Conservation (phyloP, 2,113 vertebrate species). For the Eulemur rufifrons region DNA sequence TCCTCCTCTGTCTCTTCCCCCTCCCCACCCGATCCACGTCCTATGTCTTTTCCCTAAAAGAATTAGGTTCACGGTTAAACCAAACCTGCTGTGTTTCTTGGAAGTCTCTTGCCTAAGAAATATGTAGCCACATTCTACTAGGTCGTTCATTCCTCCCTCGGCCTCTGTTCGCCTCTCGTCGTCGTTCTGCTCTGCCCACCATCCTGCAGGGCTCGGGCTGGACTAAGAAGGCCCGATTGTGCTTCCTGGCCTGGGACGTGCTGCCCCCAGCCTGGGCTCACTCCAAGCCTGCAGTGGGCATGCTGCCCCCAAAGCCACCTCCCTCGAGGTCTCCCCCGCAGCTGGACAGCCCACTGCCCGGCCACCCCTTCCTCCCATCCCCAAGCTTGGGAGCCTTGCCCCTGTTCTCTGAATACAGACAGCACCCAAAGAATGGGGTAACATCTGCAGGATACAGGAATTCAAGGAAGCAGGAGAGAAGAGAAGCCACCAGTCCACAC, state of each 20-base stretch:
- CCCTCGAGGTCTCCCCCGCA: neutral
- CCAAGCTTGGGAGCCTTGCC: neutral
- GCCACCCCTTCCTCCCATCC: neutral
- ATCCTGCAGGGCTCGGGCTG: neutral
- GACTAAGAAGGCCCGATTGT: neutral
- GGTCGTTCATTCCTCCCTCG: neutral
- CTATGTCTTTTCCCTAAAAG: neutral
- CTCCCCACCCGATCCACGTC: neutral
- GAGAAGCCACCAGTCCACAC: neutral
- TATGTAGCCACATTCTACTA: too few species aligned
- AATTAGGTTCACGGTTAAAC: neutral
- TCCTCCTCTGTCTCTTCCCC: neutral
- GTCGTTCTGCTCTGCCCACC: neutral
- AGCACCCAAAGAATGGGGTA: neutral
- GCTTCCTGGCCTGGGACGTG: neutral
- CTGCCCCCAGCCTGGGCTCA: neutral
- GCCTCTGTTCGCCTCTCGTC: neutral
- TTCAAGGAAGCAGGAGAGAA: neutral
- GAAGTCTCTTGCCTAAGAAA: neutral
- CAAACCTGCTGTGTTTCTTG: neutral
- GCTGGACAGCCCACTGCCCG: neutral
- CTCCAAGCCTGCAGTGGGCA: neutral
- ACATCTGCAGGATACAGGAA: rapidly evolving
- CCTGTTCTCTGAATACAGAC: neutral
- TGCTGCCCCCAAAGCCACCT: neutral